Evolutionary conservation across 1,140 invertebrate genomes (phyloP), one percentile per base, ranked within the genome.

Genomic region (Pachyrhynchus sulphureomaculatus): DNA sequence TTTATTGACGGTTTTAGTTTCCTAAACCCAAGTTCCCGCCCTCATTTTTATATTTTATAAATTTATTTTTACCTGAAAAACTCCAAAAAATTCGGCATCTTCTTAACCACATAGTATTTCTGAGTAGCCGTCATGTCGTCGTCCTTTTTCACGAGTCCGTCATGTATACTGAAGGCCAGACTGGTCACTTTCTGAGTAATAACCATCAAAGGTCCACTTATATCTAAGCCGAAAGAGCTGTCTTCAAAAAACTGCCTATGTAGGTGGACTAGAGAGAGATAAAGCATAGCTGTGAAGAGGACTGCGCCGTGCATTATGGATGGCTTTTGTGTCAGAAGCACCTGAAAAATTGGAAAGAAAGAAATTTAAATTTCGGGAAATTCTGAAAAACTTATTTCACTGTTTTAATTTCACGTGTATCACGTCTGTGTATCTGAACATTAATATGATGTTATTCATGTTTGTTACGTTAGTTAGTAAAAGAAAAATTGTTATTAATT

Each of bases 191-290:
- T 95, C 77, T 98, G 95, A 1, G 92, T 94, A 64, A 94, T 90
- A n/a, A 99, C 92, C 96, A 99, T 99, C 64, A 98, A 75, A 44
- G 86, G 95, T 76, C 82, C 93, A 70, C 93, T 96, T 64, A 98
- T 90, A 77, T 98, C 95, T 53, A 97, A 77, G n/a, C 86, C 87
- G 74, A 92, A 95, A 36, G 89, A 88, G 53, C 88, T 91, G 71
- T 94, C 92, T 74, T 94, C 88, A 72, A 93, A 94, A 21, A 93
- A 83, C 78, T 93, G 88, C 44, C 93, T 81, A 78, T 93, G 88
- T 56, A 95, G 78, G 77, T 98, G 95, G 39, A 94, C 82, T 62
- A 85, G 84, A 2, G 92, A 90, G 47, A 96, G 79, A 78, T 96
- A 97, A 36, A 85, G 69, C 78, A 97, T 84, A 9, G 92, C 85